Evolutionary conservation across 2,888 invertebrate species (phyloP).

Genomic region (Pseudoips prasinana): DNA sequence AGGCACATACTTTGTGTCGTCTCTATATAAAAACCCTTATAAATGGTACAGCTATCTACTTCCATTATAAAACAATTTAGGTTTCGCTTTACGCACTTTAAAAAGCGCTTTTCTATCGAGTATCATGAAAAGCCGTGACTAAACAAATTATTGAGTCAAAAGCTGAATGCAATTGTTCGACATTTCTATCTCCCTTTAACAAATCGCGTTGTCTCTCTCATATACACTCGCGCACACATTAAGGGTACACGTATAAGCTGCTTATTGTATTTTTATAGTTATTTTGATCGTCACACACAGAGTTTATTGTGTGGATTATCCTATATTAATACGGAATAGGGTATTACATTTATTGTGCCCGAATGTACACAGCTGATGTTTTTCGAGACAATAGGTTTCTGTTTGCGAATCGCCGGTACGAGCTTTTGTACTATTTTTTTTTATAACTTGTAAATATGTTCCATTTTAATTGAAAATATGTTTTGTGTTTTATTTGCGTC

Average conservation of each 20-base stretch:
- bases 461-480: conserved; percentile 22
- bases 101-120: conserved; percentile 32
- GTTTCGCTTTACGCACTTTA: conserved; percentile 15
- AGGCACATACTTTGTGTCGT: too few relatives aligned
- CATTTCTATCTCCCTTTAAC: conserved; percentile 17
- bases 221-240: conserved; percentile 60
- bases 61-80: conserved; percentile 23
- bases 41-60: conserved; percentile 8
- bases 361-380: conserved; percentile 75
- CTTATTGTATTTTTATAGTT: conserved; percentile 81
- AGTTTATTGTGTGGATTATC: conserved; percentile 68
- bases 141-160: conserved; percentile 56
- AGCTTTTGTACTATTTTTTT: conserved; percentile 46
- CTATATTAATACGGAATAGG: conserved; percentile 69
- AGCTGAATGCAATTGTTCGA: conserved; percentile 36
- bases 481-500: conserved; percentile 2
- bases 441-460: conserved; percentile 61
- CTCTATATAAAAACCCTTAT: too few relatives aligned
- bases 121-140: conserved; percentile 46
- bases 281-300: conserved; percentile 75
- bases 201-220: conserved; percentile 31
- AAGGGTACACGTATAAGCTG: conserved; percentile 74
- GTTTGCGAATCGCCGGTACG: conserved; percentile 66
- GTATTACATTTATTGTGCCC: conserved; percentile 62
- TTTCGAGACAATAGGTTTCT: conserved; percentile 53